These are phyloP conservation scores for Montipora capricornis DNA, from an alignment of 64 coral and sea anemone genomes.

Conservation along the genomic window DNA sequence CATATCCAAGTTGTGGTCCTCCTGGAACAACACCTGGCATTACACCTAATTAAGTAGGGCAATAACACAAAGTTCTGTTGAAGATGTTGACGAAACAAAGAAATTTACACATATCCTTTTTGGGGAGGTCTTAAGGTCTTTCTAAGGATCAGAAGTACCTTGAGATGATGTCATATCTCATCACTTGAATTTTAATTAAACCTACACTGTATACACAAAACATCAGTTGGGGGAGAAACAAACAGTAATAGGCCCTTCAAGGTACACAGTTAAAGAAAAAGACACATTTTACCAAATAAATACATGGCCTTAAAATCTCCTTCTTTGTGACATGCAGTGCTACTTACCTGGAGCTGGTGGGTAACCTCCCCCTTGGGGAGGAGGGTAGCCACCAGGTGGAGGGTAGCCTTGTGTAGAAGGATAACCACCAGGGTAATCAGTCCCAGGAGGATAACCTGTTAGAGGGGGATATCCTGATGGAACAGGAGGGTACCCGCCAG, in stretches of 20 bases:
- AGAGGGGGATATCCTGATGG: constrained; percentile 54
- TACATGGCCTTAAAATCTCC: neutral
- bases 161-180: too few relatives aligned
- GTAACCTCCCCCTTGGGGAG: constrained; percentile 45
- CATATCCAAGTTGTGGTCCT: neutral
- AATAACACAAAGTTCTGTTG: neutral
- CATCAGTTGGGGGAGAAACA: too few relatives aligned
- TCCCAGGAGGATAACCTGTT: constrained; percentile 35
- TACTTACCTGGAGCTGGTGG: constrained; percentile 42
- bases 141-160: too few relatives aligned
- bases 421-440: constrained; percentile 71
- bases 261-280: neutral
- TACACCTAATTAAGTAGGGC: neutral
- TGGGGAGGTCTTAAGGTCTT: too few relatives aligned
- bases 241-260: too few relatives aligned
- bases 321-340: neutral
- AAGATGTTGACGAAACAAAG: too few relatives aligned
- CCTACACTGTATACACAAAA: too few relatives aligned
- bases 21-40: neutral
- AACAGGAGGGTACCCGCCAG: constrained; percentile 47
- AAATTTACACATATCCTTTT: too few relatives aligned
- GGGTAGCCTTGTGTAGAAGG: constrained; percentile 69
- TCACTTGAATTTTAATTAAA: too few relatives aligned
- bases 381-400: constrained; percentile 28
- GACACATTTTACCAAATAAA: neutral